These are phyloP conservation scores for Congeria kusceri DNA, from an alignment of 2,888 invertebrate genomes.

Conservation along the genomic window DNA sequence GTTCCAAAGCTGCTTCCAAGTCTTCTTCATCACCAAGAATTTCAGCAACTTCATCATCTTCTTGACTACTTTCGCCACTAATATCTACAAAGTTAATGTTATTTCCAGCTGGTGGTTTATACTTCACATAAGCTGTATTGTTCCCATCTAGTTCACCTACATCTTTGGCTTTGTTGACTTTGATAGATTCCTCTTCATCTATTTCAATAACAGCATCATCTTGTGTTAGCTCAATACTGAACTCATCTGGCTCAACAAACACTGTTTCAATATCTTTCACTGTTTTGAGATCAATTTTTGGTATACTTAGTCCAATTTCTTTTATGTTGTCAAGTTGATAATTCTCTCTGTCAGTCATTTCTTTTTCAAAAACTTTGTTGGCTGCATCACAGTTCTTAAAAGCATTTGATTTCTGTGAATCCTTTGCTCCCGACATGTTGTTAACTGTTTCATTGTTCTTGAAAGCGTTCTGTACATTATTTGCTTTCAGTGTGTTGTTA, in stretches of 20 bases:
- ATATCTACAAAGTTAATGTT: not conserved
- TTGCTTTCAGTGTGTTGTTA: too few relatives aligned
- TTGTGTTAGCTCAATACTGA: slow-evolving; percentile 42
- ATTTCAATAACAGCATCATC: slow-evolving; percentile 18
- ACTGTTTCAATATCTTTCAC: slow-evolving; percentile 12
- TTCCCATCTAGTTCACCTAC: too few relatives aligned
- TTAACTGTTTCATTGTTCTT: too few relatives aligned
- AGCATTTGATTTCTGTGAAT: too few relatives aligned
- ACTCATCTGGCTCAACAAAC: slow-evolving; percentile 42
- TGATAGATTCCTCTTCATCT: not conserved
- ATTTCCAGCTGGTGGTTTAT: not conserved
- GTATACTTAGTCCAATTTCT: slow-evolving; percentile 32
- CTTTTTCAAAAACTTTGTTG: too few relatives aligned
- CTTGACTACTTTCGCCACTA: not conserved
- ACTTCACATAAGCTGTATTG: not conserved
- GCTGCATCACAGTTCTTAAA: too few relatives aligned
- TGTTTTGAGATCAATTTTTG: slow-evolving; percentile 35
- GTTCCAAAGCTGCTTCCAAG: not conserved
- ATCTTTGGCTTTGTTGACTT: too few relatives aligned
- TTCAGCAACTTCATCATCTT: not conserved
- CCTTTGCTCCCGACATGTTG: too few relatives aligned
- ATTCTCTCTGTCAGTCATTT: too few relatives aligned
- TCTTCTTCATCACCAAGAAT: not conserved
- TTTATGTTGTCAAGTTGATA: not conserved
- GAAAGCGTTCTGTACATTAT: too few relatives aligned